phyloP scores from a whole-genome alignment of 2,888 invertebrate genomes.

The Eurois occulta region DNA sequence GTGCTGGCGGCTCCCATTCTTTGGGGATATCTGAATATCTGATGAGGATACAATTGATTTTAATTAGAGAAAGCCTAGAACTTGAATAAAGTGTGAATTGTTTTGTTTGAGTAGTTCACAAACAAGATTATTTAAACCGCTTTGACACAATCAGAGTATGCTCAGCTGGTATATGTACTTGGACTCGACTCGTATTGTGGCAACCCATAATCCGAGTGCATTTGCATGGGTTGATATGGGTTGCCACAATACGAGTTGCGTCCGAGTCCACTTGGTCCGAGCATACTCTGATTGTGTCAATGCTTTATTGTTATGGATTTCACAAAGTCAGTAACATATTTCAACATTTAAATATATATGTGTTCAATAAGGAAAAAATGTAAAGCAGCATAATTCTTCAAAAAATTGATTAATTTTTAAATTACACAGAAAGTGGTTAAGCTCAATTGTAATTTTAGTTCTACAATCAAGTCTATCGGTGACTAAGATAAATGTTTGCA shows the following conservation, averaged over 20 bases:
- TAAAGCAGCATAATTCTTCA: background rate
- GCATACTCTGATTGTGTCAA: no score
- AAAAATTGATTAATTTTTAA: background rate
- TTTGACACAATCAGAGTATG: no score
- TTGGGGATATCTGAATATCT: constrained; percentile 96
- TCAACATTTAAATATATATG: background rate
- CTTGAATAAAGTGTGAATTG: background rate
- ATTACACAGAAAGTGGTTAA: background rate
- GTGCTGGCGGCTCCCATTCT: constrained; percentile 97
- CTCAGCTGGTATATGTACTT: no score
- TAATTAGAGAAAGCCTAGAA: background rate
- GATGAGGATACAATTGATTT: constrained; percentile 41
- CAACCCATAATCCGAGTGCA: no score
- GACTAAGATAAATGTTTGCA: background rate
- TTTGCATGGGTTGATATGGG: no score
- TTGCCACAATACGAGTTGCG: no score
- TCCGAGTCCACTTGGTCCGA: no score
- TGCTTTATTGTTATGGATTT: background rate
- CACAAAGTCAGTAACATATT: background rate
- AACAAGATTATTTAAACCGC: background rate
- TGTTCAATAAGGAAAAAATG: constrained; percentile 13
- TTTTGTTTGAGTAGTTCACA: background rate
- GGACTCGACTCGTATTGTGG: no score
- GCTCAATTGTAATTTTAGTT: background rate
- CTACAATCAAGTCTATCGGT: background rate